phyloP scores from a whole-genome alignment of 1,140 invertebrate species.

The Rhopalosiphum maidis region DNA sequence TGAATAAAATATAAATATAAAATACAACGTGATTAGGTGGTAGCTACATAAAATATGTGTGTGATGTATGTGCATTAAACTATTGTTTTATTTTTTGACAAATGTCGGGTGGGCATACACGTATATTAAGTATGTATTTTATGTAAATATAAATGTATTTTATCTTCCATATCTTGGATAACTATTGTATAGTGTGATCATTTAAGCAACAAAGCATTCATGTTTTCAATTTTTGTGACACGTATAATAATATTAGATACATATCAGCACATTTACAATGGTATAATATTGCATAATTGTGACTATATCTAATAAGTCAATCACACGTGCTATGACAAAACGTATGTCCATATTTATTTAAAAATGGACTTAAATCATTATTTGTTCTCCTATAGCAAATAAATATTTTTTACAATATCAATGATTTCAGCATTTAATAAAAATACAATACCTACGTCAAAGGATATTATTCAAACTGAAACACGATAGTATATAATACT shows the following conservation, averaged over 20 bases:
- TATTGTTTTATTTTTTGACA: not conserved
- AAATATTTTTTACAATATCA: not conserved
- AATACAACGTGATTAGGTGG: not conserved
- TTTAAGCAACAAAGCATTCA: not conserved
- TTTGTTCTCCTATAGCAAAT: not conserved
- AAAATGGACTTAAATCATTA: not conserved
- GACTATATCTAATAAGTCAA: not conserved
- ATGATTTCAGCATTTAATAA: not conserved
- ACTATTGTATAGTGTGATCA: not conserved
- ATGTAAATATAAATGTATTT: not conserved
- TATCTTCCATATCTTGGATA: not conserved
- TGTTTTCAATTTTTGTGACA: not conserved
- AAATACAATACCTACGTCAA: not conserved
- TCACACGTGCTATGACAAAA: not conserved
- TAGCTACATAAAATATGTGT: not conserved
- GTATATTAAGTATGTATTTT: slow-evolving; percentile 23
- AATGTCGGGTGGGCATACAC: not conserved
- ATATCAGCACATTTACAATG: not conserved
- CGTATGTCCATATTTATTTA: not conserved
- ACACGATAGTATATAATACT: not conserved
- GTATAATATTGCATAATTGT: not conserved
- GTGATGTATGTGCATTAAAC: not conserved
- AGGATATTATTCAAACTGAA: not conserved
- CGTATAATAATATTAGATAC: not conserved
- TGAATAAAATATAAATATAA: not conserved